Percentiles rank a stretch among this genome's conserved stretches.
These are phyloP conservation scores for Poecilia latipinna DNA, from an alignment of 2,113 vertebrate genomes.

Conservation along the genomic window DNA sequence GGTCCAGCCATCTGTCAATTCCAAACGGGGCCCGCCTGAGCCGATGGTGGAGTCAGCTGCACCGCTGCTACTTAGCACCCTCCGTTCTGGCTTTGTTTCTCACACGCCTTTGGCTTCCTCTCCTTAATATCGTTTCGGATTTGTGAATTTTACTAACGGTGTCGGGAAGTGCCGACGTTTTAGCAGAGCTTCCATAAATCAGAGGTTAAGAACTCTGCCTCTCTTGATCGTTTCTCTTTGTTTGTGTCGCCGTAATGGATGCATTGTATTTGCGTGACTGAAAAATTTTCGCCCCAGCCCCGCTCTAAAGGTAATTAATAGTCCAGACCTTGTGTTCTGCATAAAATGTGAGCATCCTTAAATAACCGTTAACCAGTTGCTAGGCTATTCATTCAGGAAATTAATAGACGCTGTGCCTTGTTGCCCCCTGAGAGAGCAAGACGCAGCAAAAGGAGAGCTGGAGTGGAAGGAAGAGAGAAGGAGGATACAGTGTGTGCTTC, in stretches of 20 bases:
- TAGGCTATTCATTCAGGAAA: constrained; percentile 68
- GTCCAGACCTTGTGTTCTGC: constrained; percentile 27
- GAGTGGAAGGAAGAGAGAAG: constrained; percentile 35
- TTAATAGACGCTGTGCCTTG: constrained; percentile 60
- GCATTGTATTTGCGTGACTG: constrained; percentile 1
- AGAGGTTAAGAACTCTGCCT: not conserved
- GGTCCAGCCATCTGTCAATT: constrained; percentile 63
- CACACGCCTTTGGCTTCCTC: constrained; percentile 2
- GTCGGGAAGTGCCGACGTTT: not conserved
- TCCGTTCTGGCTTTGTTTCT: not conserved
- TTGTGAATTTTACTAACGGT: not conserved
- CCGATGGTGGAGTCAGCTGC: constrained; percentile 9
- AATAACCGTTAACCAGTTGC: constrained; percentile 64
- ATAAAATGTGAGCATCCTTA: constrained; percentile 52
- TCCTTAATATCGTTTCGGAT: not conserved
- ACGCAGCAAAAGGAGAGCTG: constrained; percentile 1
- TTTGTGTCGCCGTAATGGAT: constrained; percentile 26
- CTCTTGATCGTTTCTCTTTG: not conserved
- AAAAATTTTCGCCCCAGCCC: not conserved
- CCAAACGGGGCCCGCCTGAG: constrained; percentile 27
- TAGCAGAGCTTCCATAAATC: constrained; percentile 2
- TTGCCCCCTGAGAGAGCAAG: constrained; percentile 56
- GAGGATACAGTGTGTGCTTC: constrained; percentile 23
- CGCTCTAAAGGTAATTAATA: constrained; percentile 48
- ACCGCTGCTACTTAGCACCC: constrained; percentile 7